Conservation (phyloP, 2,113 vertebrate genomes). For the Manacus vitellinus region DNA sequence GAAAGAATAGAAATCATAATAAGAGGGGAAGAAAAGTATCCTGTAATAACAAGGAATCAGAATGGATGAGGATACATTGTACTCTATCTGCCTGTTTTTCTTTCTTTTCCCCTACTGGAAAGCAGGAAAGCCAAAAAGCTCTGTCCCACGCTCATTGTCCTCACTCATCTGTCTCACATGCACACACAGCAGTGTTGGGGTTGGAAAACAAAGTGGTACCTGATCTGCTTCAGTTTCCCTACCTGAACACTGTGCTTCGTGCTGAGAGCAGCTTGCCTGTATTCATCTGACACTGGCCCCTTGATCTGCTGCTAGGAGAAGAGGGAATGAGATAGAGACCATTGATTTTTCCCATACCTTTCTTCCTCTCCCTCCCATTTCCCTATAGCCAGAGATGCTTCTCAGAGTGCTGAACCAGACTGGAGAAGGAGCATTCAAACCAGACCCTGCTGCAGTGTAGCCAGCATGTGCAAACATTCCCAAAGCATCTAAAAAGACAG, state of each 20-base stretch:
- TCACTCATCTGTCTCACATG: not conserved
- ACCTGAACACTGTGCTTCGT: rapidly evolving
- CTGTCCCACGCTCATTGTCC: not conserved
- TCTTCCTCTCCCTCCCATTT: not conserved
- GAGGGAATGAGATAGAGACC: not conserved
- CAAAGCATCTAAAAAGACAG: not conserved
- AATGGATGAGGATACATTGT: not conserved
- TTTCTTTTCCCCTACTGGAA: not conserved
- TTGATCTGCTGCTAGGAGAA: not conserved
- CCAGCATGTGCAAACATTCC: not conserved
- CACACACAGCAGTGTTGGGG: not conserved
- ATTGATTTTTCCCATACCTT: not conserved
- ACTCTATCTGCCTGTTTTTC: not conserved
- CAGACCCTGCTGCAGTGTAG: not conserved
- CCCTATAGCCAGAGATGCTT: not conserved
- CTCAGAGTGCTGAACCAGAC: not conserved
- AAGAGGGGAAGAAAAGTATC: not conserved
- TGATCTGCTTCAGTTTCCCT: not conserved
- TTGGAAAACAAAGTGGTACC: not conserved
- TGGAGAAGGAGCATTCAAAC: not conserved
- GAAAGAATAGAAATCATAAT: not conserved
- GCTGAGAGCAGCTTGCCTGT: not conserved
- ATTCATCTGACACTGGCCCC: not conserved
- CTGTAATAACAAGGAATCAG: not conserved
- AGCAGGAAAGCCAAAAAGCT: not conserved